Conservation (phyloP, 2,888 invertebrate species). For the Pristionchus japonicus region DNA sequence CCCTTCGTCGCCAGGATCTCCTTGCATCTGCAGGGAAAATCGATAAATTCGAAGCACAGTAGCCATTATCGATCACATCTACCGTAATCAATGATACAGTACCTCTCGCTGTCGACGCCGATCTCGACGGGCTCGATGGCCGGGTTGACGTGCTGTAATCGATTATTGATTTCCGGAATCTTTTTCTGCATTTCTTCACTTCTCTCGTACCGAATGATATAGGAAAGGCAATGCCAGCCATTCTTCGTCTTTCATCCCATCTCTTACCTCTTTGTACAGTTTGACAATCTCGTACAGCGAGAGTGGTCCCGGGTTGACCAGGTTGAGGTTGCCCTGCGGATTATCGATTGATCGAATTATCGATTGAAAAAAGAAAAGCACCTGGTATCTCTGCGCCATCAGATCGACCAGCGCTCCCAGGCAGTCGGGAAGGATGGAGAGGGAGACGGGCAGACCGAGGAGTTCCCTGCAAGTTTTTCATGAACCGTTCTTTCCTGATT, state of each 20-base stretch:
- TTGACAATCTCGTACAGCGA: conserved; percentile 70
- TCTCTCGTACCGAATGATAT: no score
- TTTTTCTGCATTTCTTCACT: not conserved
- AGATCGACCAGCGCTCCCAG: conserved; percentile 67
- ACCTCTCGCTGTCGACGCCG: conserved; percentile 63
- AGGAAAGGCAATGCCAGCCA: no score
- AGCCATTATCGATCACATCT: not conserved
- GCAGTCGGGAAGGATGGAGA: conserved; percentile 73
- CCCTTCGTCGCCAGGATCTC: conserved; percentile 71
- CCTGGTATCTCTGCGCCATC: conserved; percentile 65
- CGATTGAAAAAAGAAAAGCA: no score
- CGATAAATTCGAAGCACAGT: not conserved
- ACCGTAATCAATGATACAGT: not conserved
- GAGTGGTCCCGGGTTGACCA: conserved; percentile 73
- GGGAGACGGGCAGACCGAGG: conserved; percentile 73
- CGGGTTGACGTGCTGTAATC: conserved; percentile 60
- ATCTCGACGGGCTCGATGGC: conserved; percentile 59
- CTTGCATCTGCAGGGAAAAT: not conserved
- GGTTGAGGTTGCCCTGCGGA: conserved; percentile 66
- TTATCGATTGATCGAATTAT: no score
- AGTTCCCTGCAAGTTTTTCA: conserved; percentile 67
- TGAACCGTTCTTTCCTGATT: not conserved
- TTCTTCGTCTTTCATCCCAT: not conserved
- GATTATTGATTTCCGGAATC: not conserved
- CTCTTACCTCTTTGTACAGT: conserved; percentile 67